A percentile compares a stretch with the other conserved stretches of the same genome.
Conservation (phyloP, 2,888 invertebrate species). For the Dermolepida albohirtum region DNA sequence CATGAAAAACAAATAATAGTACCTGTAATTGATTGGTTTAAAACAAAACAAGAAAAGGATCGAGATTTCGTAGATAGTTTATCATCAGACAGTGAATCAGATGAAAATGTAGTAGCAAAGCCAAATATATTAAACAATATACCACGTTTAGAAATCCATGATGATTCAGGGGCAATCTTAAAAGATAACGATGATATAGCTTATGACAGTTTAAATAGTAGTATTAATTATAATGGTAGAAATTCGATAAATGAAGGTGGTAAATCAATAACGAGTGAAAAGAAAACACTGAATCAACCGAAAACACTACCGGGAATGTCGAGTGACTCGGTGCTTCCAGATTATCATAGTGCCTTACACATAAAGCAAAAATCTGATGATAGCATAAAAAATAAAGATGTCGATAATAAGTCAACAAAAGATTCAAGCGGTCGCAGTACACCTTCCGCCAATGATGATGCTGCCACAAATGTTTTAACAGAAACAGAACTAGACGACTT, state of each 20-base stretch:
- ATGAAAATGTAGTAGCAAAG: conserved; percentile 17
- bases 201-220: conserved; percentile 53
- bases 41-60: conserved; percentile 60
- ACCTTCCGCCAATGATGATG: conserved; percentile 71
- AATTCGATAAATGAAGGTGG: conserved; percentile 50
- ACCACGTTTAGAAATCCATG: conserved; percentile 79
- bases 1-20: conserved; percentile 76
- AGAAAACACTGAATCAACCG: conserved; percentile 63
- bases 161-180: conserved; percentile 51
- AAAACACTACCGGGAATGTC: conserved; percentile 60
- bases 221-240: conserved; percentile 42
- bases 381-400: conserved; percentile 39
- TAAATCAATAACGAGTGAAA: conserved; percentile 62
- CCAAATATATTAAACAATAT: conserved; percentile 51
- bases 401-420: conserved; percentile 50
- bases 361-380: conserved; percentile 52
- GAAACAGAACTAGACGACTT: conserved; percentile 89
- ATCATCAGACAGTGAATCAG: conserved; percentile 39
- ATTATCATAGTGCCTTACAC: conserved; percentile 57
- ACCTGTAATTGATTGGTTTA: conserved; percentile 72
- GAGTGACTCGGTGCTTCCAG: conserved; percentile 52
- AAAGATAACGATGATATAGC: conserved; percentile 49
- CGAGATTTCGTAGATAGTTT: conserved; percentile 44
- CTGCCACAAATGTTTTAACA: conserved; percentile 79
- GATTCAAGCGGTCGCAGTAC: conserved; percentile 67